Conservation (phyloP, 2,797 vertebrate species). For the Simalia tracyae region DNA sequence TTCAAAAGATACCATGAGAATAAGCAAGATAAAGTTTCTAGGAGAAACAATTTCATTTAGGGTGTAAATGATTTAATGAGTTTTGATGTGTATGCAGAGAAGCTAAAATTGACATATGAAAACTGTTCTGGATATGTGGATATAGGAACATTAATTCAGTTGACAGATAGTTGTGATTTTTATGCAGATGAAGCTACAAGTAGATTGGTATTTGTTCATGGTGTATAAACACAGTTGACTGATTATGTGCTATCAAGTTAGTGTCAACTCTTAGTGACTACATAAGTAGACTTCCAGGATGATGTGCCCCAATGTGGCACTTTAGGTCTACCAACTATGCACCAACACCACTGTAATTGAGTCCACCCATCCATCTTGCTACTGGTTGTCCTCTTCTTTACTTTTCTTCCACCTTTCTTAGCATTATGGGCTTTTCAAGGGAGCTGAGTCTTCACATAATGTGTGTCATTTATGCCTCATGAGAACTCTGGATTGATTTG, state of each 20-base stretch:
- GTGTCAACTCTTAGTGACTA: not conserved
- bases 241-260: not conserved
- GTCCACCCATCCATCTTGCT: not conserved
- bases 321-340: not conserved
- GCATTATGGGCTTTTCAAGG: not conserved
- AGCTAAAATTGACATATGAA: slow-evolving; percentile 27
- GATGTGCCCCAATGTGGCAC: not conserved
- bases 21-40: slow-evolving; percentile 27
- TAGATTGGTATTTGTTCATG: not conserved
- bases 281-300: not conserved
- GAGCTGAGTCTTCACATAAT: not conserved
- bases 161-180: not conserved
- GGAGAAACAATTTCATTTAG: not conserved
- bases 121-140: not conserved
- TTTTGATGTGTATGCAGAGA: not conserved
- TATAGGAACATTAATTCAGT: not conserved
- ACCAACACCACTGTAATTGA: not conserved
- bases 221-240: not conserved
- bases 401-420: not conserved
- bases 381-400: not conserved
- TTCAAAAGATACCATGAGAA: slow-evolving; percentile 14
- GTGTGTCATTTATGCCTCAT: not conserved
- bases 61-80: slow-evolving; percentile 35
- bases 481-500: not conserved
- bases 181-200: not conserved